These are phyloP conservation scores for Aplysia californica DNA, from an alignment of 1,140 invertebrate species.

Conservation along the genomic window DNA sequence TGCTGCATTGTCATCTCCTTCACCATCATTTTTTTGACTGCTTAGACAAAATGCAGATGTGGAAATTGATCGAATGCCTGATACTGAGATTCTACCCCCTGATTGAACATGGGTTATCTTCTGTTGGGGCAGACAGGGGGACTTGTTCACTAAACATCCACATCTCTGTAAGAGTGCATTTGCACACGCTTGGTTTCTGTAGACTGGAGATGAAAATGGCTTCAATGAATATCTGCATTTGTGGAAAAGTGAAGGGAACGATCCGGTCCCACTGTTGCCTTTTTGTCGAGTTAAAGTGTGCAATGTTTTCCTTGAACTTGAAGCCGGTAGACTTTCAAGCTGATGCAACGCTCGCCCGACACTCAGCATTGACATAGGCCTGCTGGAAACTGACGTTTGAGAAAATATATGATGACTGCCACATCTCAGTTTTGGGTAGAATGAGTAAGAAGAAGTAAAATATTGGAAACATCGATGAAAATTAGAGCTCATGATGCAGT, in stretches of 20 bases:
- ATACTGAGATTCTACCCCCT: too few relatives aligned
- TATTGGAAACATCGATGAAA: not conserved
- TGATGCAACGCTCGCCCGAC: not conserved
- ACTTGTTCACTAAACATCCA: not conserved
- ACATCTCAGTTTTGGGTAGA: not conserved
- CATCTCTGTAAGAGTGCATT: not conserved
- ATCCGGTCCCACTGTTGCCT: too few relatives aligned
- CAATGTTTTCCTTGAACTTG: too few relatives aligned
- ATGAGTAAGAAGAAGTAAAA: not conserved
- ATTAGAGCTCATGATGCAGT: not conserved
- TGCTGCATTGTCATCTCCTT: not conserved
- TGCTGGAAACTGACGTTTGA: too few relatives aligned
- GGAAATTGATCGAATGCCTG: not conserved
- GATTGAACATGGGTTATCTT: too few relatives aligned
- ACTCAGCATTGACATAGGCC: not conserved
- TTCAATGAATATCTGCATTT: too few relatives aligned
- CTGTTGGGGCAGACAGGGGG: not conserved
- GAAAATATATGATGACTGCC: too few relatives aligned
- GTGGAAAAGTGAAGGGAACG: too few relatives aligned
- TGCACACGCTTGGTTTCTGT: not conserved
- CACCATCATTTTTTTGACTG: constrained; percentile 13
- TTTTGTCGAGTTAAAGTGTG: too few relatives aligned
- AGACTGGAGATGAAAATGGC: not conserved
- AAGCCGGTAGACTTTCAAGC: too few relatives aligned
- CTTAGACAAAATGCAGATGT: not conserved